phyloP scores from a whole-genome alignment of 2,888 invertebrate species.

The Hesperia comma region DNA sequence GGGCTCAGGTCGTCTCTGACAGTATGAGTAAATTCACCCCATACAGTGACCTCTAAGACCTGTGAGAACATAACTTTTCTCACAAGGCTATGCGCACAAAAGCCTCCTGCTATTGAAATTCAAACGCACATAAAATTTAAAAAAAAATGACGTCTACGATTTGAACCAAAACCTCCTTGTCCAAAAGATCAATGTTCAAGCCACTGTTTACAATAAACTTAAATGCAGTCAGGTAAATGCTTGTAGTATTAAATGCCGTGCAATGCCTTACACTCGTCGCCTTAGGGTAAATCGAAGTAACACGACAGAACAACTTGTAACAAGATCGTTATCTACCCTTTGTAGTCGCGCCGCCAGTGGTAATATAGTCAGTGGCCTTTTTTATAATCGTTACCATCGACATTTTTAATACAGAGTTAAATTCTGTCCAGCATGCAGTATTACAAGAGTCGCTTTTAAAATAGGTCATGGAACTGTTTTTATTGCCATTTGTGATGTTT shows the following conservation, averaged over 20 bases:
- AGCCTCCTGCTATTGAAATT: no score
- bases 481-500: no score
- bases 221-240: not conserved
- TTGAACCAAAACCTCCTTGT: no score
- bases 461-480: slow-evolving; percentile 3
- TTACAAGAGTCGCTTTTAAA: not conserved
- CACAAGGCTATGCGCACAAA: no score
- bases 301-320: slow-evolving; percentile 10
- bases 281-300: slow-evolving; percentile 5
- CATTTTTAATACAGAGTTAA: not conserved
- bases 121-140: no score
- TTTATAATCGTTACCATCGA: slow-evolving; percentile 11
- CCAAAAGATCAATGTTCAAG: no score
- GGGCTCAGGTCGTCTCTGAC: no score
- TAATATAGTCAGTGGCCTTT: slow-evolving; percentile 8
- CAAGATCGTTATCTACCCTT: slow-evolving; percentile 4
- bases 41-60: no score
- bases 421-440: not conserved
- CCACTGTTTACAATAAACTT: not conserved
- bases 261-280: not conserved
- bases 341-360: slow-evolving; percentile 1
- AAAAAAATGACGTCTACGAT: no score
- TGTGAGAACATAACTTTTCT: no score
- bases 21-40: no score
- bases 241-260: not conserved